Evolutionary conservation across 2,113 vertebrate species (phyloP).

Genomic region (Hyla sarda): DNA sequence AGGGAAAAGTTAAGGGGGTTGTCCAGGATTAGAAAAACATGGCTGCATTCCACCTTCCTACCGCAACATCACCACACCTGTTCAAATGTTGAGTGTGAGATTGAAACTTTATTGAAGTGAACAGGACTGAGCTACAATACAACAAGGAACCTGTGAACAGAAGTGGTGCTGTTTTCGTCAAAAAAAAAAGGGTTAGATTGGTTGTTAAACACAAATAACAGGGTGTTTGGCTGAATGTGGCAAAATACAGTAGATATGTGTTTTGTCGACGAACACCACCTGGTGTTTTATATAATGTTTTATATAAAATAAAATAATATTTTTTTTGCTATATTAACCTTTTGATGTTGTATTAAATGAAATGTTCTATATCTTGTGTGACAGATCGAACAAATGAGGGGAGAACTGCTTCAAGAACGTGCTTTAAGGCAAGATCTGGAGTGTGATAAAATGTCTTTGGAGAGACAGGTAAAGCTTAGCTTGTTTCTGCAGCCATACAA

Average conservation of each 20-base stretch:
- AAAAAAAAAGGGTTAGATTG: too few species aligned
- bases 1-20: too few species aligned
- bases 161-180: background rate
- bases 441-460: constrained; percentile 95
- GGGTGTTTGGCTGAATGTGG: too few species aligned
- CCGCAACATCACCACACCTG: too few species aligned
- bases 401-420: constrained; percentile 93
- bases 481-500: background rate
- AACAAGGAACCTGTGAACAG: background rate
- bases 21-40: too few species aligned
- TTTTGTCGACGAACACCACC: too few species aligned
- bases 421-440: constrained; percentile 91
- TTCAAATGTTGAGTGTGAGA: background rate
- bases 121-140: background rate
- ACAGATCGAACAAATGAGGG: constrained; percentile 95
- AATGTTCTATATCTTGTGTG: constrained; percentile 57
- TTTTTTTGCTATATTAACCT: background rate
- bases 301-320: background rate
- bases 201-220: too few species aligned
- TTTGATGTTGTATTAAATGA: background rate
- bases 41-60: too few species aligned
- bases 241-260: background rate
- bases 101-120: background rate
- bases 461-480: constrained; percentile 87
- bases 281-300: too few species aligned